Conservation (phyloP, 2,113 vertebrate species). For the Sylvicapra grimmia region DNA sequence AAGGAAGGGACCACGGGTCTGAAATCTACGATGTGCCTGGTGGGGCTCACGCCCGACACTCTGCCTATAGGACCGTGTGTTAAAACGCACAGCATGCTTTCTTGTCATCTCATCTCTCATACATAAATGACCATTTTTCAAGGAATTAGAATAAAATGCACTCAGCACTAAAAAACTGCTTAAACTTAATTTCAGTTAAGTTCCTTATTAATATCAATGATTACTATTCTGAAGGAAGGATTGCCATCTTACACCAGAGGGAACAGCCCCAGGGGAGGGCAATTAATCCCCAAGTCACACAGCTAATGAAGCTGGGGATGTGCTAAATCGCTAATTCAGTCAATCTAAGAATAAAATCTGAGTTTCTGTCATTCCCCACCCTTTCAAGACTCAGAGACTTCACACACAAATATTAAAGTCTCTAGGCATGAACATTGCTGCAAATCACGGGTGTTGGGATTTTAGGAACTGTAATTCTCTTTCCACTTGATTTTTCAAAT, state of each 20-base stretch:
- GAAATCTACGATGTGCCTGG: fast-evolving
- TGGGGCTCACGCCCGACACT: fast-evolving
- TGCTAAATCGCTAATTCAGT: neutral
- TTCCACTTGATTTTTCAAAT: neutral
- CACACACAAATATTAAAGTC: neutral
- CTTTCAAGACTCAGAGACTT: neutral
- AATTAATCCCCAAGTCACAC: neutral
- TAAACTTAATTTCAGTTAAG: neutral
- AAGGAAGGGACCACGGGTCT: neutral
- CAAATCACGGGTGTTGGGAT: neutral
- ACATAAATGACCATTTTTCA: fast-evolving
- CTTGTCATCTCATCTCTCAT: neutral
- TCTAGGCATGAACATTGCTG: fast-evolving
- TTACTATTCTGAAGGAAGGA: neutral
- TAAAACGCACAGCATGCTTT: fast-evolving
- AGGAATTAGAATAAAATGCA: neutral
- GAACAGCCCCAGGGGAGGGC: neutral
- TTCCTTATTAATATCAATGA: neutral
- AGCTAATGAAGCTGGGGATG: neutral
- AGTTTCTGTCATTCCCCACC: neutral
- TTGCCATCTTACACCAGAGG: neutral
- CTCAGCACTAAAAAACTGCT: neutral
- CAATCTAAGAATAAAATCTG: neutral
- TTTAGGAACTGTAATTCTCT: neutral
- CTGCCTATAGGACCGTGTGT: fast-evolving